Conservation (phyloP, 2,888 invertebrate species). For the Yponomeuta malinellus region DNA sequence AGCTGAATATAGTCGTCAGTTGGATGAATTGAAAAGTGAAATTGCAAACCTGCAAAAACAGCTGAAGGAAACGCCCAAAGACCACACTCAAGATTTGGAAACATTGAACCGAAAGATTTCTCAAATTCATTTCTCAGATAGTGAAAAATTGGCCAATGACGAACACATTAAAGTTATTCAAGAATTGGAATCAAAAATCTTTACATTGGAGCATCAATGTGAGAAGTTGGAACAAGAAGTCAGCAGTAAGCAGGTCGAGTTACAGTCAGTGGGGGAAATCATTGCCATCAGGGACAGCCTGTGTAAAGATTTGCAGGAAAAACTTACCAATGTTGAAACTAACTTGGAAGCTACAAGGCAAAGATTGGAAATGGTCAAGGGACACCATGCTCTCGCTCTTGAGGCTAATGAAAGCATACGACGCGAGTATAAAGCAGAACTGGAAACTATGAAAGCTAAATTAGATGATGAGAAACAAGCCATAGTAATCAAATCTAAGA, state of each 20-base stretch:
- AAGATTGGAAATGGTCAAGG: conserved; percentile 68
- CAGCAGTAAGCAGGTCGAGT: conserved; percentile 56
- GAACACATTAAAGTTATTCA: conserved; percentile 27
- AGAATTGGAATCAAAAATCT: conserved; percentile 41
- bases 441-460: conserved; percentile 61
- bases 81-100: conserved; percentile 31
- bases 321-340: conserved; percentile 52
- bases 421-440: conserved; percentile 63
- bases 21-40: conserved; percentile 59
- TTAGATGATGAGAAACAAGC: conserved; percentile 64
- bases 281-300: conserved; percentile 62
- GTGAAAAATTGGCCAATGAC: not conserved
- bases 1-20: conserved; percentile 57
- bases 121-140: conserved; percentile 21
- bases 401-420: conserved; percentile 71
- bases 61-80: conserved; percentile 27
- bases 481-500: conserved; percentile 51
- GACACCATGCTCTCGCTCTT: conserved; percentile 65
- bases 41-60: conserved; percentile 44
- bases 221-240: conserved; percentile 57
- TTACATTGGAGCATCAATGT: conserved; percentile 49
- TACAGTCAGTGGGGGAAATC: conserved; percentile 59
- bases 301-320: conserved; percentile 63
- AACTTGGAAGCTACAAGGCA: conserved; percentile 57
- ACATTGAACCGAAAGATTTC: conserved; percentile 35